Evolutionary conservation across 2,113 vertebrate genomes (phyloP).

Genomic region (Onychorhynchus coronatus): DNA sequence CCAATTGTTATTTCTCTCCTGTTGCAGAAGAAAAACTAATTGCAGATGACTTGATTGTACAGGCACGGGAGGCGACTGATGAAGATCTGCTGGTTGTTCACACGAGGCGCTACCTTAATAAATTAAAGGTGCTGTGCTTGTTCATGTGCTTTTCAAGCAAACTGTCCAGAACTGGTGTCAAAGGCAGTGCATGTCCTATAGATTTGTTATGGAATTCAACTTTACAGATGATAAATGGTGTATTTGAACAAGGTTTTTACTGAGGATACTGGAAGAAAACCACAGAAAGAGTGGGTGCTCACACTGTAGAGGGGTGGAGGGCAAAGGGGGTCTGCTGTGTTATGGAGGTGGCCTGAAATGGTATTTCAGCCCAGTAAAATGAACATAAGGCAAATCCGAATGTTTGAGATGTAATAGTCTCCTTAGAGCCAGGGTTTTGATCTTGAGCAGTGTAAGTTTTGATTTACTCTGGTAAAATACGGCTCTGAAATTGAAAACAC

Average conservation of each 20-base stretch:
- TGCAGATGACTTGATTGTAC: constrained; percentile 84
- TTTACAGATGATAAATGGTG: not conserved
- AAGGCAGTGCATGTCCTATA: not conserved
- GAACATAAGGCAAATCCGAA: not conserved
- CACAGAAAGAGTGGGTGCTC: not conserved
- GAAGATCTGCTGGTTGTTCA: constrained; percentile 92
- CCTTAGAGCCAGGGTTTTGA: not conserved
- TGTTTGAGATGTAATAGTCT: not conserved
- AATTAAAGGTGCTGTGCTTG: constrained; percentile 85
- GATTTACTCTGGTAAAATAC: not conserved
- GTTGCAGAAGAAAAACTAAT: constrained; percentile 90
- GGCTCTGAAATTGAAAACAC: not conserved
- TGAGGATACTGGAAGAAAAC: not conserved
- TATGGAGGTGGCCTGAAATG: not conserved
- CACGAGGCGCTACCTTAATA: constrained; percentile 88
- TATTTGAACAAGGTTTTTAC: not conserved
- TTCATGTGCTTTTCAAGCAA: not conserved
- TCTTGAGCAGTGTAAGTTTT: not conserved
- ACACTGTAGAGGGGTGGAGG: not conserved
- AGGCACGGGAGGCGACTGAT: constrained; percentile 88
- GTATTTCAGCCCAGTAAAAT: not conserved
- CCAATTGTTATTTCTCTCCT: constrained; percentile 32
- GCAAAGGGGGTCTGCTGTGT: not conserved
- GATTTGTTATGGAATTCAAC: not conserved
- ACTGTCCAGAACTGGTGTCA: not conserved